Percentiles rank a stretch among this genome's conserved stretches.
These are phyloP conservation scores for Diarsia dahlii DNA, from an alignment of 2,888 invertebrate genomes.

Conservation along the genomic window DNA sequence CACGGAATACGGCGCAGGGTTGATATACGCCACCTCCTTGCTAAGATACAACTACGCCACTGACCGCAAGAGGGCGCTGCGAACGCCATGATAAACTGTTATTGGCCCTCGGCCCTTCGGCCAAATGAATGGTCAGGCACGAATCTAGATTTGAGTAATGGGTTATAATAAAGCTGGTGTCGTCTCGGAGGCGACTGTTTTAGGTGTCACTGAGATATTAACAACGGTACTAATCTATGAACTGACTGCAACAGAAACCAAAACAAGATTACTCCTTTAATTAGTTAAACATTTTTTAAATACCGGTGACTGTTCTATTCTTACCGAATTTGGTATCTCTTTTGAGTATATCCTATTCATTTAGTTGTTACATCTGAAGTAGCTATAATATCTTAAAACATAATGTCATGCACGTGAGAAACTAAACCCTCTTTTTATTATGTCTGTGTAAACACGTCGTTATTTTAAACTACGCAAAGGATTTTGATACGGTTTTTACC, in stretches of 20 bases:
- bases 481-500: not conserved
- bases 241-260: not conserved
- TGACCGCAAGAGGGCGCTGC: slow-evolving; percentile 72
- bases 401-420: not conserved
- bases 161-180: slow-evolving; percentile 68
- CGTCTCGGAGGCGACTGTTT: slow-evolving; percentile 31
- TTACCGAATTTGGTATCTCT: too few relatives aligned
- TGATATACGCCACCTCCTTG: slow-evolving; percentile 62
- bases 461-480: not conserved
- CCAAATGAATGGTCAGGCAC: slow-evolving; percentile 72
- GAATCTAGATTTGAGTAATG: slow-evolving; percentile 72
- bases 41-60: slow-evolving; percentile 67
- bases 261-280: not conserved
- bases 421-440: not conserved
- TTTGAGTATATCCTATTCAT: too few relatives aligned
- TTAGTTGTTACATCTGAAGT: too few relatives aligned
- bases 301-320: too few relatives aligned
- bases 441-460: not conserved
- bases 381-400: not conserved
- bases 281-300: not conserved
- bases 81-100: slow-evolving; percentile 74
- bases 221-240: not conserved
- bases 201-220: slow-evolving; percentile 14
- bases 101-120: slow-evolving; percentile 72
- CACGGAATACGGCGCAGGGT: slow-evolving; percentile 64